Base-by-base conservation (phyloP, 2,888 invertebrate species). In the Yponomeuta plumbellus region DNA sequence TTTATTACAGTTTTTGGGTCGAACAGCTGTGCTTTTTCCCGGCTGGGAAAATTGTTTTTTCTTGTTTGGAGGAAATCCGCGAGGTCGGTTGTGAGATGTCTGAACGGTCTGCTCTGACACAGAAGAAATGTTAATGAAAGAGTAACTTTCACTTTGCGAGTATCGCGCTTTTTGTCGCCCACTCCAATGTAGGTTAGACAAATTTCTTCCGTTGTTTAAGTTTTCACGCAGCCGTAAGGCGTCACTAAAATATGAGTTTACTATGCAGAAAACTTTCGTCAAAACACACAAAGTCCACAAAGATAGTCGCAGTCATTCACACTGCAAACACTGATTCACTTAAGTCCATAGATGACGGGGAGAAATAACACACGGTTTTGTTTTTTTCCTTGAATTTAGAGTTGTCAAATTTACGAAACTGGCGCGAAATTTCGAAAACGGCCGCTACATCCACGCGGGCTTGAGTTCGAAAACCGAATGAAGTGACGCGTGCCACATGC, bases 401-500 rank as follows among this genome's bases (percentile, higher is more conserved):
- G 22, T 17, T 56, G 56, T 26, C 57, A 63, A 61, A 61, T 52
- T 52, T 52, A 26, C 84, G 81, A 84, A 86, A 84, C 79, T 75
- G 80, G 72, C 78, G 77, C 80, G 78, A 40, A 22, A 63, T 44
- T 40, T 63, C 22, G 22, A 44, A 52, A 22, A 39, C 21, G 44
- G 13, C 73, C 66, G 71, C 72, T 58, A 81, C 91, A 86, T 83
- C 88, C 76, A 73, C 76, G 71, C 78, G 71, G 76, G 72, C 69
- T 77, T 75, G 72, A 83, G 85, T 79, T 86, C 85, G 79, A 75
- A 83, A 83, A 85, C 88, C 85, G 90, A 90, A 89, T 91, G 88
- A 81, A 81, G 79, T 78, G 83, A 84, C 90, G 88, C 90, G 89
- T 89, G 89, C 88, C 88, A 85, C 85, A 87, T 84, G 87, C 79